Percentiles rank a stretch among this genome's conserved stretches.
These are phyloP conservation scores for Brachionus paranguensis DNA, from an alignment of 1,140 invertebrate species.

Conservation along the genomic window DNA sequence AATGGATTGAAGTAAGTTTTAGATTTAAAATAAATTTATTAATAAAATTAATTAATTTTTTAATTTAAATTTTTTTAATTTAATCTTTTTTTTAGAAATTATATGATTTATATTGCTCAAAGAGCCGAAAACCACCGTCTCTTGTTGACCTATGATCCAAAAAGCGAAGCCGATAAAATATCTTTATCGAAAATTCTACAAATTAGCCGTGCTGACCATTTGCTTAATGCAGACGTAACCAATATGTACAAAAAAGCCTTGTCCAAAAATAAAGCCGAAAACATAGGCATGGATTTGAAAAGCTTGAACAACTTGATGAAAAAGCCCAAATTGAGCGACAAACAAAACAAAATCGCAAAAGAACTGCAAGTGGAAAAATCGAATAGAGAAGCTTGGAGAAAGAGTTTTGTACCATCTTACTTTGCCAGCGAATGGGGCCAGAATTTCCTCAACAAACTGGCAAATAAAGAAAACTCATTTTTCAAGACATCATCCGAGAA, in stretches of 20 bases:
- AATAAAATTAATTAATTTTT: not conserved
- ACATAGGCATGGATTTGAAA: not conserved
- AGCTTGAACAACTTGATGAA: not conserved
- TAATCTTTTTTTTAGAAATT: not conserved
- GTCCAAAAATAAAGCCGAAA: not conserved
- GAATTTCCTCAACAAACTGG: conserved; percentile 44
- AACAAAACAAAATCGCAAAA: not conserved
- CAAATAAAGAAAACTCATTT: conserved; percentile 27
- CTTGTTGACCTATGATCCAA: not conserved
- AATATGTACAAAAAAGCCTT: conserved; percentile 7
- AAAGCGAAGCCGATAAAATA: not conserved
- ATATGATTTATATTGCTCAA: conserved; percentile 24
- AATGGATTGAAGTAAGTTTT: not conserved
- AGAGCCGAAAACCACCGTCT: conserved; percentile 33
- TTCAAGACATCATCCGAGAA: conserved; percentile 18
- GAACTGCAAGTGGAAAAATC: not conserved
- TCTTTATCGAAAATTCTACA: not conserved
- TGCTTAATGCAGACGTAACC: not conserved
- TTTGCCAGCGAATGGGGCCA: conserved; percentile 54
- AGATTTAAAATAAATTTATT: not conserved
- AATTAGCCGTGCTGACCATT: not conserved
- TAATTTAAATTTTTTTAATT: not conserved
- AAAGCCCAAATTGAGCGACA: not conserved
- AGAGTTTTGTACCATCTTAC: conserved; percentile 48
- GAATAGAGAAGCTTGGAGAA: conserved; percentile 23